A percentile compares a stretch with the other conserved stretches of the same genome.
Evolutionary conservation across 2,888 invertebrate genomes (phyloP).

Genomic region (Aspidiotus rigidus): DNA sequence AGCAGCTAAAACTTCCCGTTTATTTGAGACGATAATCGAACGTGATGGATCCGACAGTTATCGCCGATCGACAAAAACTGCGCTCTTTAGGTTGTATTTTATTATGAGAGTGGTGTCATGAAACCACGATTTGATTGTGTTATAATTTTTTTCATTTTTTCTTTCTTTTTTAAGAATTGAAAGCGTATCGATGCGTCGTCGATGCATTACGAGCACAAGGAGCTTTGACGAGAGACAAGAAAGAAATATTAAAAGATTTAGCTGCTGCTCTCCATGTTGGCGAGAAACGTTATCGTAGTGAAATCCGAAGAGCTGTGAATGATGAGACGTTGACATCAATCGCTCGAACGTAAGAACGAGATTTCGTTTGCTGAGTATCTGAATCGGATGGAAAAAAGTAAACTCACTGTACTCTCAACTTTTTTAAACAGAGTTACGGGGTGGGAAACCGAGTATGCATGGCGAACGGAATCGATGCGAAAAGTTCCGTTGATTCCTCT

Average conservation of each 20-base stretch:
- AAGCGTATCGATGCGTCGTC: slow-evolving; percentile 21
- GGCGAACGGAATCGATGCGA: slow-evolving; percentile 16
- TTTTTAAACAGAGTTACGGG: background rate
- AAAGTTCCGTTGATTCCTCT: slow-evolving; percentile 16
- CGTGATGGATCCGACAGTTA: no score
- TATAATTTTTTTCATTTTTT: no score
- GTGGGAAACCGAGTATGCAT: slow-evolving; percentile 17
- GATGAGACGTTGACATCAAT: slow-evolving; percentile 19
- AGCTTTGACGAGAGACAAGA: slow-evolving; percentile 6
- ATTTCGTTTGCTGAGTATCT: background rate
- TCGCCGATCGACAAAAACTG: no score
- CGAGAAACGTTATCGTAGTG: slow-evolving; percentile 23
- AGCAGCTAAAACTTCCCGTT: no score
- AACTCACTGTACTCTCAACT: background rate
- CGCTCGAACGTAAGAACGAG: slow-evolving; percentile 13
- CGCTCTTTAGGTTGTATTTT: no score
- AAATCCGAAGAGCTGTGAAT: slow-evolving; percentile 30
- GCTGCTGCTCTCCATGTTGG: slow-evolving; percentile 16
- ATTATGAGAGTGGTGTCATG: no score
- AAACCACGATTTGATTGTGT: no score
- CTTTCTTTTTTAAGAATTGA: slow-evolving; percentile 15
- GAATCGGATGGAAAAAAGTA: background rate
- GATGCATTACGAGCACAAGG: slow-evolving; percentile 26
- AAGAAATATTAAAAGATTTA: slow-evolving; percentile 19
- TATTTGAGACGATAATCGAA: no score